These are phyloP conservation scores for Trachelus iudaicus DNA, from an alignment of 2,888 invertebrate species.

Conservation along the genomic window DNA sequence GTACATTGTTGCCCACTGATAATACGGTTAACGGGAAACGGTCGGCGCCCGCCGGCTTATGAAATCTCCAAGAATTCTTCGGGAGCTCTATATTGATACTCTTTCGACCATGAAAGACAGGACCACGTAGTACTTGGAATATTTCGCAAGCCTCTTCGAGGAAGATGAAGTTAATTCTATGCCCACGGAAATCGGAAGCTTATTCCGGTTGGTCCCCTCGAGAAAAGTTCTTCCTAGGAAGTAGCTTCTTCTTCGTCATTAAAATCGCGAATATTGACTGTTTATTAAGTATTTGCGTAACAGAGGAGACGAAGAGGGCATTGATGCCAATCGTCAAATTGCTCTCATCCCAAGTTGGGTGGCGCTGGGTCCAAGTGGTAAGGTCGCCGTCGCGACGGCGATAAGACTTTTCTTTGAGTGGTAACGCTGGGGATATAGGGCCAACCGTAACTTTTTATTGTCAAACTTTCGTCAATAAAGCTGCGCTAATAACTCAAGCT, in stretches of 20 bases:
- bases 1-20: not conserved
- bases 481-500: not conserved
- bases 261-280: not conserved
- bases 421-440: not conserved
- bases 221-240: not conserved
- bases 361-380: not conserved
- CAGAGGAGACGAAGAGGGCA: not conserved
- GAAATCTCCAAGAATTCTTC: not conserved
- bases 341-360: not conserved
- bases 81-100: not conserved
- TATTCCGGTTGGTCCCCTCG: not conserved
- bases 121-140: not conserved
- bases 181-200: not conserved
- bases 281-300: not conserved
- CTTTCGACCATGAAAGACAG: not conserved
- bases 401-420: not conserved
- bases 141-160: not conserved
- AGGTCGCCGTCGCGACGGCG: not conserved
- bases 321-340: not conserved
- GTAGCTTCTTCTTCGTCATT: not conserved
- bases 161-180: not conserved
- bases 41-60: not conserved
- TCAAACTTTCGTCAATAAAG: not conserved
- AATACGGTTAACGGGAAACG: not conserved
- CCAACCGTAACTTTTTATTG: not conserved